A percentile compares a stretch with the other conserved stretches of the same genome.
These are phyloP conservation scores for Ceyx margarethae DNA, from an alignment of 2,113 vertebrate species.

Conservation along the genomic window DNA sequence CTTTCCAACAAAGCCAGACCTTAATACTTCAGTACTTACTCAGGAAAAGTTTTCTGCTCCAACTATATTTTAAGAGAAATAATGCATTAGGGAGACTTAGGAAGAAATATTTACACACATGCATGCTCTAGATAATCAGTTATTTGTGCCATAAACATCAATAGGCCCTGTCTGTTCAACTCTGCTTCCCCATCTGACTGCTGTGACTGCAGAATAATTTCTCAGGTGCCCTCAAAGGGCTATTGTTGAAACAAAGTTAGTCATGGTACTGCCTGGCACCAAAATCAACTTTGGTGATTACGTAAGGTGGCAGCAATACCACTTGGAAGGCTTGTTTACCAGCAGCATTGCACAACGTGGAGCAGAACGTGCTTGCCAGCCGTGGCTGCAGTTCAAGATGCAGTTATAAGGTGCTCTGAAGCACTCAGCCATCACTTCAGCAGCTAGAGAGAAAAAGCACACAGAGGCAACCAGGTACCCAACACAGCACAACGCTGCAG, in stretches of 20 bases:
- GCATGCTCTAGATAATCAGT: background rate
- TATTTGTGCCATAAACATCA: conserved; percentile 10
- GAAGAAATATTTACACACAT: background rate
- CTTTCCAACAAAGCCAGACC: background rate
- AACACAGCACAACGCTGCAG: background rate
- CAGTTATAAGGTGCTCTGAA: background rate
- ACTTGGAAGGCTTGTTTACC: conserved; percentile 34
- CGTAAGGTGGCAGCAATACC: conserved; percentile 30
- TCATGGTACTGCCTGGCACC: conserved; percentile 49
- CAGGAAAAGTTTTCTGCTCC: background rate
- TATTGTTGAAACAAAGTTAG: conserved; percentile 40
- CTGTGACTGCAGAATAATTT: conserved; percentile 49
- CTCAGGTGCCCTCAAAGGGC: conserved; percentile 58
- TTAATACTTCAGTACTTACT: background rate
- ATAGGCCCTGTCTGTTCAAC: background rate
- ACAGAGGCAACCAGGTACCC: background rate
- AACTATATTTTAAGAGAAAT: background rate
- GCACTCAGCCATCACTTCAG: background rate
- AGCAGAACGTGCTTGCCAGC: background rate
- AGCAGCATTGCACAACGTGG: background rate
- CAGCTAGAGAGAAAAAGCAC: background rate
- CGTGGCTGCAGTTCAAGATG: background rate
- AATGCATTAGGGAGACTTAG: background rate
- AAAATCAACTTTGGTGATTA: conserved; percentile 12
- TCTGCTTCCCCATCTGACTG: background rate